phyloP scores from a whole-genome alignment of 2,113 vertebrate genomes.

The Oncorhynchus kisutch region DNA sequence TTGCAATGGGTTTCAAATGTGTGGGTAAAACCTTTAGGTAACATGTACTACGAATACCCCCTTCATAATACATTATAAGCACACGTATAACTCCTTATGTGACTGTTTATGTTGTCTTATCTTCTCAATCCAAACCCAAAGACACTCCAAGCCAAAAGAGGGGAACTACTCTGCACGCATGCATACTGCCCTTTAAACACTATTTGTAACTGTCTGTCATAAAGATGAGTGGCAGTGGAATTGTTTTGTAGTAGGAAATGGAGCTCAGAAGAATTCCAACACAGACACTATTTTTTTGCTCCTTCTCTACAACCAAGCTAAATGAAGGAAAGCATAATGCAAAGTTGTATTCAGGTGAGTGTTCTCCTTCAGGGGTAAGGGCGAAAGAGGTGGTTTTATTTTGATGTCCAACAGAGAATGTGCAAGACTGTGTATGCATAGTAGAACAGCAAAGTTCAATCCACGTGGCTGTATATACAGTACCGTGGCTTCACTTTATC shows the following conservation, averaged over 20 bases:
- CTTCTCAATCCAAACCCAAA: not conserved
- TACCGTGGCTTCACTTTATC: too few relatives aligned
- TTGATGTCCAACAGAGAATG: not conserved
- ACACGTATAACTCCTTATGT: not conserved
- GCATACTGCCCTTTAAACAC: conserved; percentile 68
- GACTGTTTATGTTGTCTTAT: not conserved
- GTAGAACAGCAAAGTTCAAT: not conserved
- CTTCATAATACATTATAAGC: not conserved
- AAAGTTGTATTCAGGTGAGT: conserved; percentile 44
- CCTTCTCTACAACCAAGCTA: conserved; percentile 40
- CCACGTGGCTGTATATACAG: not conserved
- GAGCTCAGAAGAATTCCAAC: conserved; percentile 31
- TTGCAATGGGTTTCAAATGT: not conserved
- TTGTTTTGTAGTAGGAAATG: conserved; percentile 40
- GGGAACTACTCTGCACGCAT: conserved; percentile 4
- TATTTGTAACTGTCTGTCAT: conserved; percentile 52
- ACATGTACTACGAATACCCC: not conserved
- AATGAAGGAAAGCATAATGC: conserved; percentile 19
- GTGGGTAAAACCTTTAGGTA: not conserved
- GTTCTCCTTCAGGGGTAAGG: not conserved
- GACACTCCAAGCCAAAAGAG: not conserved
- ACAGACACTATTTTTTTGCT: conserved; percentile 38
- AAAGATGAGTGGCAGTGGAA: conserved; percentile 44
- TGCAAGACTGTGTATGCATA: not conserved
- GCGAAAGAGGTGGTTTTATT: not conserved